phyloP scores from a whole-genome alignment of 2,797 vertebrate species.

The Podarcis siculus region DNA sequence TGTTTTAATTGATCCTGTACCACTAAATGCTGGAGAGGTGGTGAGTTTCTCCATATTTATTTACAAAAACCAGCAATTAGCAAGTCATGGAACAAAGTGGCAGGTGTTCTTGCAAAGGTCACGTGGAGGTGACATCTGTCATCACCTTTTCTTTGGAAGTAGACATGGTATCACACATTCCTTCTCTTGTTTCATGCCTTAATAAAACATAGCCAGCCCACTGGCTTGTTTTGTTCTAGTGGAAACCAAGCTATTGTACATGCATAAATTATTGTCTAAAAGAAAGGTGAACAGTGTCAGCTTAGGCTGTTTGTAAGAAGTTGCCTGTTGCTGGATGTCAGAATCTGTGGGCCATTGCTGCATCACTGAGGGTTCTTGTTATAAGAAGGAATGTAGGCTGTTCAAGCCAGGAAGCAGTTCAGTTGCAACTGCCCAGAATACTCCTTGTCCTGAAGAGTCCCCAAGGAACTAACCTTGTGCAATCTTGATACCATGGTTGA shows the following conservation, averaged over 20 bases:
- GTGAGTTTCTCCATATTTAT: neutral
- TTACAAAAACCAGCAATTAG: neutral
- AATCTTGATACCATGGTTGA: too few relatives aligned
- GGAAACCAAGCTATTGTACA: neutral
- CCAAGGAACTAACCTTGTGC: too few relatives aligned
- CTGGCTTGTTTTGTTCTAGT: neutral
- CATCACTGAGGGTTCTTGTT: too few relatives aligned
- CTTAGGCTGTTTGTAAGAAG: neutral
- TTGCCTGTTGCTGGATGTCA: neutral
- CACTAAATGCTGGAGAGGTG: neutral
- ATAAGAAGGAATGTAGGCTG: too few relatives aligned
- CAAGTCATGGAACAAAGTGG: neutral
- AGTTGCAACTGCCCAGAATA: too few relatives aligned
- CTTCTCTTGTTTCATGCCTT: neutral
- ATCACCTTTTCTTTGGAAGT: neutral
- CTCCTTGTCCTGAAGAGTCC: too few relatives aligned
- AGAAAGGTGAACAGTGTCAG: neutral
- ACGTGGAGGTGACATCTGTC: rapidly evolving
- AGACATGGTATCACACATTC: neutral
- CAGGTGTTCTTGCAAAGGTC: neutral
- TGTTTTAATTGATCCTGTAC: neutral
- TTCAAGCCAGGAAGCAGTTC: too few relatives aligned
- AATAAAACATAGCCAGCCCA: neutral
- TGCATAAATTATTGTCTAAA: neutral
- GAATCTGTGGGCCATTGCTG: neutral